phyloP scores from a whole-genome alignment of 2,888 invertebrate genomes.

The Apotomis betuletana region DNA sequence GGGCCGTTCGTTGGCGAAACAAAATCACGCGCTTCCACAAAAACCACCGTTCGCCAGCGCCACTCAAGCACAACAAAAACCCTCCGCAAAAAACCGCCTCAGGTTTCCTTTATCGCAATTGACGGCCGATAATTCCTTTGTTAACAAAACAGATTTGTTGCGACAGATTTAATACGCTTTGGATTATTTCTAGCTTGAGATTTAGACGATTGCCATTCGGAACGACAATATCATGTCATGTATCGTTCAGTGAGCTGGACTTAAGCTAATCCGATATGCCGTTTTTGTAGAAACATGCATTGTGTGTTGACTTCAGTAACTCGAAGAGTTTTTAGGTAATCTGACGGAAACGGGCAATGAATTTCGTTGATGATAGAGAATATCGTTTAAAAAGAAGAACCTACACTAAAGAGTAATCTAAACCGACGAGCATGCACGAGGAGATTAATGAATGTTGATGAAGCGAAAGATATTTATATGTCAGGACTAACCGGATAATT shows the following conservation, averaged over 20 bases:
- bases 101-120: slow-evolving; percentile 66
- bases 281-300: neutral
- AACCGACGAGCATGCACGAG: no score
- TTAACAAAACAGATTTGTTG: slow-evolving; percentile 30
- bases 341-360: no score
- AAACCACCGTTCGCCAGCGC: slow-evolving; percentile 9
- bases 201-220: slow-evolving; percentile 4
- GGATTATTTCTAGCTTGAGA: slow-evolving; percentile 15
- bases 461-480: no score
- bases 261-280: slow-evolving; percentile 10
- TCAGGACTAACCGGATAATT: no score
- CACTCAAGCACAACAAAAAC: slow-evolving; percentile 28
- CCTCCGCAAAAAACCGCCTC: slow-evolving; percentile 50
- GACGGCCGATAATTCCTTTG: slow-evolving; percentile 51
- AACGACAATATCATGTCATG: slow-evolving; percentile 9
- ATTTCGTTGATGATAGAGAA: no score
- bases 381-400: no score
- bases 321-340: no score
- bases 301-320: neutral
- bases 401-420: no score
- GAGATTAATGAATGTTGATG: no score
- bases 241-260: slow-evolving; percentile 1
- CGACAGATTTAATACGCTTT: slow-evolving; percentile 28
- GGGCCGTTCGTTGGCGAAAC: slow-evolving; percentile 46
- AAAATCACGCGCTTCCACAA: slow-evolving; percentile 38